phyloP scores from a whole-genome alignment of 2,797 vertebrate genomes.

The Eutrigla gurnardus region DNA sequence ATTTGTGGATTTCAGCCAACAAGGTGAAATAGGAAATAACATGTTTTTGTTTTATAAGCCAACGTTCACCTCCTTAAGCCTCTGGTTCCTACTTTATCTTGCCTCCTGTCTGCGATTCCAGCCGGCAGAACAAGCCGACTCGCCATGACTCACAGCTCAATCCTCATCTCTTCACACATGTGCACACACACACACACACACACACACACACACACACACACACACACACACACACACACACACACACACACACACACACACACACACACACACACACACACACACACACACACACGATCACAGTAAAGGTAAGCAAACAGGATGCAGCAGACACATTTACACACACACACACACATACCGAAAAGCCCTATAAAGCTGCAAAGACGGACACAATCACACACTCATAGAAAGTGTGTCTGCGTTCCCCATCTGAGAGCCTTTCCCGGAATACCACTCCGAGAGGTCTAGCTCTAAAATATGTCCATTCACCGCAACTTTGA shows the following conservation, averaged over 20 bases:
- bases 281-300: not conserved
- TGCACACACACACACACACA: not conserved
- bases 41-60: conserved; percentile 36
- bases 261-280: conserved; percentile 36
- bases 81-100: conserved; percentile 61
- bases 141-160: conserved; percentile 68
- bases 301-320: conserved; percentile 45
- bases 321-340: conserved; percentile 17
- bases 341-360: not conserved
- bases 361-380: conserved; percentile 32
- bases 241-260: conserved; percentile 17
- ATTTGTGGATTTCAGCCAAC: conserved; percentile 1
- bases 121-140: conserved; percentile 29
- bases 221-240: conserved; percentile 16
- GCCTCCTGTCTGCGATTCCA: conserved; percentile 65
- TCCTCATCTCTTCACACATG: conserved; percentile 49
- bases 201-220: conserved; percentile 8
- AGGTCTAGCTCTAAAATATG: conserved; percentile 67
- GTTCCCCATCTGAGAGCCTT: conserved; percentile 60
- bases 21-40: conserved; percentile 45
- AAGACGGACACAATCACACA: conserved; percentile 47
- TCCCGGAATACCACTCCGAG: conserved; percentile 72
- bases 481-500: conserved; percentile 74
- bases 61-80: conserved; percentile 48
- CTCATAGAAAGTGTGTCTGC: conserved; percentile 33